phyloP scores from a whole-genome alignment of 92 coral and sea anemone genomes.

The Zoanthus sansibaricus region DNA sequence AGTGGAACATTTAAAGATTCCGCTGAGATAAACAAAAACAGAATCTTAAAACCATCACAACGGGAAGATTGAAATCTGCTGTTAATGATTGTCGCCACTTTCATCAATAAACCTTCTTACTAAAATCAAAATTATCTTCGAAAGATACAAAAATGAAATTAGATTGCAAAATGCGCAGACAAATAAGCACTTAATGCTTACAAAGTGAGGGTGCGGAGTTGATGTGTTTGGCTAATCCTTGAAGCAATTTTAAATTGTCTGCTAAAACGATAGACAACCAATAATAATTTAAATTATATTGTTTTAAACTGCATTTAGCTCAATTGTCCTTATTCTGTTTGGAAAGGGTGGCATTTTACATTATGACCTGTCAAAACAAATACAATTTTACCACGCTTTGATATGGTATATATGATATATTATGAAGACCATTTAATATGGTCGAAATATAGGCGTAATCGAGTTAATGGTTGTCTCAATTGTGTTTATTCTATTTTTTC shows the following conservation, averaged over 20 bases:
- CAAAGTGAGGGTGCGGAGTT: constrained; percentile 58
- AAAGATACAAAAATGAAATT: constrained; percentile 40
- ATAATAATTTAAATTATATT: constrained; percentile 61
- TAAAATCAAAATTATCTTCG: constrained; percentile 22
- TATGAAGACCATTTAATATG: too few relatives aligned
- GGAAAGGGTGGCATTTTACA: not conserved
- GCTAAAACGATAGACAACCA: constrained; percentile 53
- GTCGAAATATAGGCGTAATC: too few relatives aligned
- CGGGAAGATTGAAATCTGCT: constrained; percentile 28
- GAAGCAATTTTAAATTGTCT: constrained; percentile 55
- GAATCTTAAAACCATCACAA: constrained; percentile 30
- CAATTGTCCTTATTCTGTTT: not conserved
- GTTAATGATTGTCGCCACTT: constrained; percentile 17
- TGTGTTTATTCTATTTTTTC: too few relatives aligned
- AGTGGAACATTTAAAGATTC: constrained; percentile 26
- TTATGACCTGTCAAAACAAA: constrained; percentile 8
- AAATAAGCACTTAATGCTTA: constrained; percentile 42
- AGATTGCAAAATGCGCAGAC: constrained; percentile 22
- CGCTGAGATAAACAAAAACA: constrained; percentile 34
- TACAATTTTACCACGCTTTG: not conserved
- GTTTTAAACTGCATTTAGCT: constrained; percentile 16
- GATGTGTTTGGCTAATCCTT: constrained; percentile 59
- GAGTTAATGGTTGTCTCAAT: too few relatives aligned
- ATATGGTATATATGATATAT: not conserved
- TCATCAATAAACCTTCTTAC: constrained; percentile 12